phyloP scores from a whole-genome alignment of 2,797 vertebrate genomes.

The Fringilla coelebs region DNA sequence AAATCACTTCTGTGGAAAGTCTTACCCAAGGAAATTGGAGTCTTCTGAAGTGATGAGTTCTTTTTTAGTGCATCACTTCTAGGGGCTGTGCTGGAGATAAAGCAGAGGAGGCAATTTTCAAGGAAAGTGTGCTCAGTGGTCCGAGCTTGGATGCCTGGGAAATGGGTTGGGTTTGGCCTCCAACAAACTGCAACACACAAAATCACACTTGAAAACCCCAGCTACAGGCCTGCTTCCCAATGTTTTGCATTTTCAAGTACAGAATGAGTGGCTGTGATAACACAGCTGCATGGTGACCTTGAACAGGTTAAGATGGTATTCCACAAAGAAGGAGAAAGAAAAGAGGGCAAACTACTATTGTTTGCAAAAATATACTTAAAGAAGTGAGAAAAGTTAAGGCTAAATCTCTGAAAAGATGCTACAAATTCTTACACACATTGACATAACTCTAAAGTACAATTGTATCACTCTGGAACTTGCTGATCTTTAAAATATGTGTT shows the following conservation, averaged over 20 bases:
- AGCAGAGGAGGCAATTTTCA: background rate
- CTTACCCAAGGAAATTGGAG: background rate
- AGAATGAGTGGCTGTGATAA: background rate
- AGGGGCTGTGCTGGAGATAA: background rate
- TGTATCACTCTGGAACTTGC: background rate
- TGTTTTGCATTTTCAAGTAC: background rate
- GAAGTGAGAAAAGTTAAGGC: background rate
- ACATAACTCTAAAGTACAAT: too few relatives aligned
- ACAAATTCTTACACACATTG: background rate
- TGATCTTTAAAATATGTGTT: background rate
- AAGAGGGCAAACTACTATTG: background rate
- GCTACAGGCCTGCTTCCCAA: background rate
- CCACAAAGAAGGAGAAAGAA: background rate
- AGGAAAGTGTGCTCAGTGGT: background rate
- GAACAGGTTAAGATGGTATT: background rate
- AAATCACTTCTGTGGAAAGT: background rate
- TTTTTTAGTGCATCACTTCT: background rate
- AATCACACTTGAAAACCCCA: background rate
- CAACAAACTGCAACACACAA: background rate
- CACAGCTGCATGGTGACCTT: accelerated
- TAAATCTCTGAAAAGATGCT: background rate
- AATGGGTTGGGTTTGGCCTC: background rate
- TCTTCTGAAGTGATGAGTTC: background rate
- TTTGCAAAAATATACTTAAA: background rate
- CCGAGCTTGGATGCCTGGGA: background rate